Evolutionary conservation across 2,888 invertebrate species (phyloP).

Genomic region (Harpalus rufipes): DNA sequence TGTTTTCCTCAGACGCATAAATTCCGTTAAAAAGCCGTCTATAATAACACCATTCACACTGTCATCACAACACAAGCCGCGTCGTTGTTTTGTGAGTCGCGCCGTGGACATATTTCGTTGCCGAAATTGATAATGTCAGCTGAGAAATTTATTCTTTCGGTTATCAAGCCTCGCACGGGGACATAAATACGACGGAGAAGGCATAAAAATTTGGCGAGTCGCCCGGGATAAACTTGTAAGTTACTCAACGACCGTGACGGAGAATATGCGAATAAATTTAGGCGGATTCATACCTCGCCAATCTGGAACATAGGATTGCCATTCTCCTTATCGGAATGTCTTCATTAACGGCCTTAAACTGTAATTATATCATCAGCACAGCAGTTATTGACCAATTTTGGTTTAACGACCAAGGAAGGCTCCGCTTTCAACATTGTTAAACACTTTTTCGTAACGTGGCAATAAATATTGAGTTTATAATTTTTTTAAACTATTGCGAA

Average conservation of each 20-base stretch:
- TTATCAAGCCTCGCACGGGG: conserved; percentile 16
- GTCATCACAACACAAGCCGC: conserved; percentile 23
- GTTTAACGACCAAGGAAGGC: conserved; percentile 22
- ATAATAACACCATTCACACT: conserved; percentile 39
- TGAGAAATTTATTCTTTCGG: conserved; percentile 46
- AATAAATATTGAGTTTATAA: too few relatives aligned
- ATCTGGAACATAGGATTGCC: conserved; percentile 50
- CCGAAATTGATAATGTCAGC: conserved; percentile 57
- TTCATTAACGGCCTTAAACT: conserved; percentile 43
- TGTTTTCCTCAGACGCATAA: conserved; percentile 56
- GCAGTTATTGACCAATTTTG: conserved; percentile 45
- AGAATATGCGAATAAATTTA: conserved; percentile 46
- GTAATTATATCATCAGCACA: conserved; percentile 27
- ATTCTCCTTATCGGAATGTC: conserved; percentile 41
- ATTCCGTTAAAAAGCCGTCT: conserved; percentile 53
- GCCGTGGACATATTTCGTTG: conserved; percentile 39
- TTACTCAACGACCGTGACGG: conserved; percentile 39
- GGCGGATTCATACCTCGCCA: conserved; percentile 32
- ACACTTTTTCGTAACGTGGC: not conserved
- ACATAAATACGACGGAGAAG: conserved; percentile 20
- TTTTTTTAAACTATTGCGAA: too few relatives aligned
- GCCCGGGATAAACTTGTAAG: conserved; percentile 39
- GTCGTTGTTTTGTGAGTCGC: conserved; percentile 17
- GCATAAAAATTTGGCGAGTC: conserved; percentile 51
- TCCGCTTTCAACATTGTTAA: not conserved